phyloP scores from a whole-genome alignment of 2,888 invertebrate species.

The Andrena fulva region DNA sequence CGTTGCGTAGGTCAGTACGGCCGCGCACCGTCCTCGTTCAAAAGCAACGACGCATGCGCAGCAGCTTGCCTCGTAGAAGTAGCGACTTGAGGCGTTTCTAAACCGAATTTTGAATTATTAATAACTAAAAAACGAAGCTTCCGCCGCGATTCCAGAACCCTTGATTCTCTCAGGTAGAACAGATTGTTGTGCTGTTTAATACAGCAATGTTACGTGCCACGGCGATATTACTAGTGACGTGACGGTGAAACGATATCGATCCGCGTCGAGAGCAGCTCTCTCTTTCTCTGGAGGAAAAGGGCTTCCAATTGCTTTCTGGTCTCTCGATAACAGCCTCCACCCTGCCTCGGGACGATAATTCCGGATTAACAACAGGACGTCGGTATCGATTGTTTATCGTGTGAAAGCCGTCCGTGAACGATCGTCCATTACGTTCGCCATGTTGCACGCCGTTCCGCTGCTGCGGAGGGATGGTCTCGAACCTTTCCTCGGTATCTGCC shows the following conservation, averaged over 20 bases:
- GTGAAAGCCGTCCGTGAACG: constrained; percentile 71
- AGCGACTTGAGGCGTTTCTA: too few relatives aligned
- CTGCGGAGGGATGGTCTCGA: constrained; percentile 53
- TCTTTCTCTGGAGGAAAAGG: constrained; percentile 37
- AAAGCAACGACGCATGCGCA: too few relatives aligned
- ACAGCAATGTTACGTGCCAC: not conserved
- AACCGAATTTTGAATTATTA: too few relatives aligned
- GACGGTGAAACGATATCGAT: constrained; percentile 54
- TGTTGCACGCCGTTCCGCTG: constrained; percentile 49
- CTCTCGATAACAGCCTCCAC: constrained; percentile 63
- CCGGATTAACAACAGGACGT: constrained; percentile 72
- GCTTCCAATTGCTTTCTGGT: constrained; percentile 72
- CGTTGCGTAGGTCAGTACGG: too few relatives aligned
- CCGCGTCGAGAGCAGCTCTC: constrained; percentile 53
- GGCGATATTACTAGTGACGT: constrained; percentile 11
- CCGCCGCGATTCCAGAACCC: too few relatives aligned
- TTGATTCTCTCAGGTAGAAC: too few relatives aligned
- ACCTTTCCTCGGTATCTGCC: constrained; percentile 61
- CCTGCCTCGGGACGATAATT: constrained; percentile 68
- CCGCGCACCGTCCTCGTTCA: too few relatives aligned
- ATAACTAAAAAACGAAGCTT: too few relatives aligned
- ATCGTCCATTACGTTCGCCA: constrained; percentile 69
- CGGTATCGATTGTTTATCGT: constrained; percentile 75
- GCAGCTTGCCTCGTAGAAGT: too few relatives aligned
- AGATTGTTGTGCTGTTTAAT: not conserved